Conservation (phyloP, 2,113 vertebrate genomes). For the Salvelinus namaycush region DNA sequence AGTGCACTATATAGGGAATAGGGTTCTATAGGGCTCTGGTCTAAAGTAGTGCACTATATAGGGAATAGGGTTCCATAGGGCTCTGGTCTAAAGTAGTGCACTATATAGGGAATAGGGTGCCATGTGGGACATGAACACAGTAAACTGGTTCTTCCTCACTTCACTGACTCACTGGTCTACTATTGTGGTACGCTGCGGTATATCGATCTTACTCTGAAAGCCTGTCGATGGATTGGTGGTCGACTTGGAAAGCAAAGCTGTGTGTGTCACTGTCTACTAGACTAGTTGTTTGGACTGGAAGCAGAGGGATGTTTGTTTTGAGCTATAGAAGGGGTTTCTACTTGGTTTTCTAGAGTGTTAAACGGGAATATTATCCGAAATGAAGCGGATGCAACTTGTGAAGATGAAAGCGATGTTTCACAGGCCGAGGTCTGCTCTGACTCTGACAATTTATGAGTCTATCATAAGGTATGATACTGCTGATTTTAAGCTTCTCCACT, state of each 20-base stretch:
- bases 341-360: not conserved
- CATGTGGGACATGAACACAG: no score
- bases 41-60: no score
- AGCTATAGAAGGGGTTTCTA: not conserved
- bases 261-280: not conserved
- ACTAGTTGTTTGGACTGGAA: not conserved
- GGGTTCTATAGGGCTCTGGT: no score
- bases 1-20: no score
- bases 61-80: no score
- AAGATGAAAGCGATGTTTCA: conserved; percentile 40
- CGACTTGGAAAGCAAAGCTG: not conserved
- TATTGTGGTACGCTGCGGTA: not conserved
- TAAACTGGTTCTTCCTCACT: not conserved
- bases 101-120: not conserved
- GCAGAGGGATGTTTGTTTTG: no score
- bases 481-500: not conserved
- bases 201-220: not conserved
- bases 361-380: not conserved
- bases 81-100: no score
- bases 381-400: conserved; percentile 32
- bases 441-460: conserved; percentile 14
- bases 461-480: conserved; percentile 30
- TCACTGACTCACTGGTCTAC: not conserved
- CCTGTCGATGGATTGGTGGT: not conserved
- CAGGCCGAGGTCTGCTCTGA: conserved; percentile 26